Conservation (phyloP, 2,888 invertebrate species). For the Phalera bucephala region DNA sequence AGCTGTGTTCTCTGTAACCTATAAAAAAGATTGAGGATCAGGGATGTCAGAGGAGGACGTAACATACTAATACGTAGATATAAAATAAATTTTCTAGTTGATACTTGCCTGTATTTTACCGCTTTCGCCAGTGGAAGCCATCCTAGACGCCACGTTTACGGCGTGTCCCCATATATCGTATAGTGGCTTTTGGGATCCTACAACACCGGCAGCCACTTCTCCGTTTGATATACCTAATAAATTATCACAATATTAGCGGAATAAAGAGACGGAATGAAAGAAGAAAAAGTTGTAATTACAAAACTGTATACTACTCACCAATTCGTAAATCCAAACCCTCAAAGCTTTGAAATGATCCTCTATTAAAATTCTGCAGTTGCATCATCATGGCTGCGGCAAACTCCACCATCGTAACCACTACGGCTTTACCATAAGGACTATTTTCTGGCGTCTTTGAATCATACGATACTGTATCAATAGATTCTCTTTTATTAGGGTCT, state of each 20-base stretch:
- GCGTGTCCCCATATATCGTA: conserved; percentile 99
- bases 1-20: conserved; percentile 89
- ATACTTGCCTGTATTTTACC: conserved; percentile 88
- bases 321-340: conserved; percentile 88
- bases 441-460: conserved; percentile 43
- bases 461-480: conserved; percentile 65
- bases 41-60: too few relatives aligned
- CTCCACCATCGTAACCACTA: conserved; percentile 74
- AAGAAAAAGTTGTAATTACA: too few relatives aligned
- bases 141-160: conserved; percentile 97
- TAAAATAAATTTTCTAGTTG: background rate
- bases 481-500: conserved; percentile 87
- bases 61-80: too few relatives aligned
- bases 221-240: conserved; percentile 93
- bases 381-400: conserved; percentile 79
- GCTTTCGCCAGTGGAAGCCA: conserved; percentile 95
- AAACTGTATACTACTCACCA: conserved; percentile 70
- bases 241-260: background rate
- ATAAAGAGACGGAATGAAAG: background rate
- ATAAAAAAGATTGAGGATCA: conserved; percentile 1
- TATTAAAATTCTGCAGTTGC: conserved; percentile 79
- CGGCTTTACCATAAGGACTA: conserved; percentile 62
- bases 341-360: conserved; percentile 82
- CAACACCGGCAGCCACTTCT: conserved; percentile 96
- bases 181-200: conserved; percentile 95